Evolutionary conservation across 2,888 invertebrate species (phyloP), one percentile per base, ranked within the genome.

Genomic region (Hirtodrosophila confusa): DNA sequence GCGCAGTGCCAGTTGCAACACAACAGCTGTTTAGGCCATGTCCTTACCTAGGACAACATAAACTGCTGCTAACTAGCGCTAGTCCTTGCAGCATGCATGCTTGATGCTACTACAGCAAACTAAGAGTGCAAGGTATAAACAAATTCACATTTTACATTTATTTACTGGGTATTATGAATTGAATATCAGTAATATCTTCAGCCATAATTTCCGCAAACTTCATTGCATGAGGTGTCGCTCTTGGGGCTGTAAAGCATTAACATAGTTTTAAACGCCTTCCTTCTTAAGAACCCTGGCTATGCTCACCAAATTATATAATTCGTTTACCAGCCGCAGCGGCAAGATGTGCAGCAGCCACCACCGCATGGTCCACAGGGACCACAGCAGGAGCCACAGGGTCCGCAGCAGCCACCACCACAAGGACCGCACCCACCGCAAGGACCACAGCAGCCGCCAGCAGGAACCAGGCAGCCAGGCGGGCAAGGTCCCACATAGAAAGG

Each of bases 31-130:
- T 78, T 35, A 8, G 43, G 36, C 11, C 53, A 9, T 53, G 39
- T 55, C 73, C 87, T 86, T 78, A 87, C 88, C 82, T 87, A 83
- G 69, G 88, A 69, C 82, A 83, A 83, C 86, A 84, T 53, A 9
- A 33, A 49, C 48, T 36, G 29, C 40, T 7, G 36, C 24, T 17
- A n/a, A 37, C 39, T 10, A 29, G 24, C 10, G 17, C 39, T 27
- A 49, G 11, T 7, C n/a, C n/a, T 31, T 7, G 56, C 56, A 62
- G 60, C 68, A 55, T 61, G 57, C 24, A 27, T 36, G 23, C 10
- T 27, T 5, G 27, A 27, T 27, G 27, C 27, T 27, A 27, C 27
- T 27, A 27, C 5, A 27, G 5, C 6, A 4, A 27, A 27, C 27
- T 27, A 31, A 5, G 4, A 17, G 17, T 8, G 8, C 10, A 37